phyloP scores from a whole-genome alignment of 92 coral and sea anemone species.

The Siderastrea siderea region DNA sequence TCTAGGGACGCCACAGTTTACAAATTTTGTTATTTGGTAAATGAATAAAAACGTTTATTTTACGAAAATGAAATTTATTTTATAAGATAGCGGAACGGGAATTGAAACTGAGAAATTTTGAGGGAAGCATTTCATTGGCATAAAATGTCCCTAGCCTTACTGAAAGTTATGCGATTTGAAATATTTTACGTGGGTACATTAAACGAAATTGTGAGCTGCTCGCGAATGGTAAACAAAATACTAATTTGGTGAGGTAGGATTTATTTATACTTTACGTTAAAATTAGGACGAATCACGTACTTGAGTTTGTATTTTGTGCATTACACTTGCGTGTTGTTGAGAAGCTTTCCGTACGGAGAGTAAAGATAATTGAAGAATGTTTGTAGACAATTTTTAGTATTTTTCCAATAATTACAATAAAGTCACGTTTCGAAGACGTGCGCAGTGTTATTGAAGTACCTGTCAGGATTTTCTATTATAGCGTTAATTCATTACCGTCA shows the following conservation, averaged over 20 bases:
- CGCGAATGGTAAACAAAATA: not conserved
- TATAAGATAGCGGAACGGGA: not conserved
- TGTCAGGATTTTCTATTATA: too few species aligned
- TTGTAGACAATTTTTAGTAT: not conserved
- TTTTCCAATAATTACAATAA: not conserved
- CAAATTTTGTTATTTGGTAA: not conserved
- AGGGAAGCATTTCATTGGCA: conserved; percentile 1
- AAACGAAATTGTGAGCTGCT: not conserved
- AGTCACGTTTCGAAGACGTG: conserved; percentile 4
- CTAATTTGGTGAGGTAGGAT: not conserved
- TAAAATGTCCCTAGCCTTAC: conserved; percentile 3
- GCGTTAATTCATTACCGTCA: too few species aligned
- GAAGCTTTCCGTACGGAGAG: not conserved
- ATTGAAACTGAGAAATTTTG: not conserved
- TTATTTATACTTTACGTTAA: conserved; percentile 11
- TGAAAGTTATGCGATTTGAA: not conserved
- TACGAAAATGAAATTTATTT: not conserved
- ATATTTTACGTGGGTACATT: not conserved
- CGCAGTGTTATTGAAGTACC: not conserved
- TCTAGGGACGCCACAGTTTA: not conserved
- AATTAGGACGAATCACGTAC: not conserved
- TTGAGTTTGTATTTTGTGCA: not conserved
- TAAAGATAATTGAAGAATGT: not conserved
- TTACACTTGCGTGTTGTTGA: not conserved
- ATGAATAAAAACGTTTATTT: not conserved